Evolutionary conservation across 2,797 vertebrate genomes (phyloP).

Genomic region (Enteromius paludinosus): DNA sequence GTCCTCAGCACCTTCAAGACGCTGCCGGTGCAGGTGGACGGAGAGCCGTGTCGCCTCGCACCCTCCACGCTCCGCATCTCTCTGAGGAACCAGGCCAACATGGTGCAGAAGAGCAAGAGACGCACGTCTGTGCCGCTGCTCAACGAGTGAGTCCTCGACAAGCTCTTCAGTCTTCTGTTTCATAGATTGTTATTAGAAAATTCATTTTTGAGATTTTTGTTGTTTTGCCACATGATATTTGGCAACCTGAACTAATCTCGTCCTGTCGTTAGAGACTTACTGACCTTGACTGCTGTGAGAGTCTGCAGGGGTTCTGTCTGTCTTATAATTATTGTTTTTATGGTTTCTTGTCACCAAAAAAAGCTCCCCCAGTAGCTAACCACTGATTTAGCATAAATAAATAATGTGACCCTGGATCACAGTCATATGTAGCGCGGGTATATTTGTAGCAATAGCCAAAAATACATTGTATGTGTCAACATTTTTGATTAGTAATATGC

Average conservation of each 20-base stretch:
- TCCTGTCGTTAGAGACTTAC: not conserved
- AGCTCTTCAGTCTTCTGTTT: not conserved
- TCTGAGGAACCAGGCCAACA: slow-evolving; percentile 96
- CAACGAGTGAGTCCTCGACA: slow-evolving; percentile 83
- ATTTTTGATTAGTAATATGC: too few relatives aligned
- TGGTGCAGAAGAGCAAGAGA: slow-evolving; percentile 96
- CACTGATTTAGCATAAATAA: not conserved
- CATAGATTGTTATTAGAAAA: not conserved
- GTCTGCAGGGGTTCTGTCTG: not conserved
- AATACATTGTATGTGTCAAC: too few relatives aligned
- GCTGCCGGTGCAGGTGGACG: slow-evolving; percentile 96
- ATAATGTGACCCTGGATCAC: too few relatives aligned
- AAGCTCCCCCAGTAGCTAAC: not conserved
- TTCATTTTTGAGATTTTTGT: not conserved
- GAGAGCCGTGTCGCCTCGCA: slow-evolving; percentile 92
- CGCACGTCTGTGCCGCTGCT: slow-evolving; percentile 86
- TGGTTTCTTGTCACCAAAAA: not conserved
- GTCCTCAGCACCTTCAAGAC: slow-evolving; percentile 94
- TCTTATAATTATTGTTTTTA: not conserved
- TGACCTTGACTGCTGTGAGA: not conserved
- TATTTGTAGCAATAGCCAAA: too few relatives aligned
- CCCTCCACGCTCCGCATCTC: slow-evolving; percentile 94
- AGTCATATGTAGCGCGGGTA: too few relatives aligned
- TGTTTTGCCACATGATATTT: not conserved
- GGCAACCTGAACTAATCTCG: not conserved